These are phyloP conservation scores for Ooceraea biroi DNA, from an alignment of 1,140 invertebrate species.

Conservation along the genomic window DNA sequence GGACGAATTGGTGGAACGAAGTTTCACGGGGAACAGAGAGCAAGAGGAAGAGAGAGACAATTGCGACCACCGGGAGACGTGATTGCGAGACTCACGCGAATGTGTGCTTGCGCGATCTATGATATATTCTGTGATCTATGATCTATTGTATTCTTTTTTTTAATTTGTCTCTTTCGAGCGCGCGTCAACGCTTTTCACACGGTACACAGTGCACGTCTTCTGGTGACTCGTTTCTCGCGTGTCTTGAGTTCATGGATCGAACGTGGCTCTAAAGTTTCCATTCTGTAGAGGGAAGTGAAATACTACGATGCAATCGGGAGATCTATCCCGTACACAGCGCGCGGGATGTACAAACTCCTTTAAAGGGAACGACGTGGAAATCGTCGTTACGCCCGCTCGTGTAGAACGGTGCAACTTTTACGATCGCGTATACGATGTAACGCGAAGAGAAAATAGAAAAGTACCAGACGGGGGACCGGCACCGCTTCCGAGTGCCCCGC, in stretches of 20 bases:
- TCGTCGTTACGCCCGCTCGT: conserved; percentile 35
- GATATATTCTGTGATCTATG: too few species aligned
- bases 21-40: background rate
- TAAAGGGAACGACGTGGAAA: conserved; percentile 45
- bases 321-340: conserved; percentile 28
- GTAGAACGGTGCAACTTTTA: conserved; percentile 43
- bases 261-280: background rate
- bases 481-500: background rate
- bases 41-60: background rate
- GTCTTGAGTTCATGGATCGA: background rate
- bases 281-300: conserved; percentile 24
- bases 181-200: background rate
- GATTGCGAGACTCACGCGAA: background rate
- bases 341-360: conserved; percentile 26
- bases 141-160: background rate
- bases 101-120: too few species aligned
- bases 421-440: conserved; percentile 34
- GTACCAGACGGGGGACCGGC: background rate
- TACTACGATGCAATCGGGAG: conserved; percentile 12
- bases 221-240: background rate
- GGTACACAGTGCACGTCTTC: background rate
- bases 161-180: background rate
- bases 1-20: background rate
- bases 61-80: background rate
- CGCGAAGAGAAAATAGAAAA: conserved; percentile 48